phyloP scores from a whole-genome alignment of 2,888 invertebrate species.

The Lysandra coridon region DNA sequence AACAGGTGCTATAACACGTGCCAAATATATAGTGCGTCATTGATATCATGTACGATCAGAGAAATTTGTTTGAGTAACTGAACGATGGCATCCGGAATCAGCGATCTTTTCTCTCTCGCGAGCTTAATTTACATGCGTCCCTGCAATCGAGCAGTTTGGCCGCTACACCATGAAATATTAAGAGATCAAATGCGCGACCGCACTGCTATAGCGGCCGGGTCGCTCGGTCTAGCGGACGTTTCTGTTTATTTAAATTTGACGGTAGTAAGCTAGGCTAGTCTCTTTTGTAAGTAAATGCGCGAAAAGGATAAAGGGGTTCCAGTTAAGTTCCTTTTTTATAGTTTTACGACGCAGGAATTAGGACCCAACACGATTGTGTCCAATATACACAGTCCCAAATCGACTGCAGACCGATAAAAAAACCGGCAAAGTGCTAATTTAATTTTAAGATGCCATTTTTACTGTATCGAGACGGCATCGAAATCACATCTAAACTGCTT shows the following conservation, averaged over 20 bases:
- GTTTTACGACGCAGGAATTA: conserved; percentile 50
- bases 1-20: background rate
- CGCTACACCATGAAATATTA: too few relatives aligned
- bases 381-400: conserved; percentile 65
- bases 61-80: background rate
- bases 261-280: background rate
- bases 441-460: too few relatives aligned
- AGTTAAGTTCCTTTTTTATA: conserved; percentile 64
- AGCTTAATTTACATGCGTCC: too few relatives aligned
- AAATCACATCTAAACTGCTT: background rate
- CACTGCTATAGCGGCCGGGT: too few relatives aligned
- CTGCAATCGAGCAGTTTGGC: too few relatives aligned
- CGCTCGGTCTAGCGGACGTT: too few relatives aligned
- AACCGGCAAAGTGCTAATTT: background rate
- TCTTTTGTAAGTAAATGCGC: conserved; percentile 37
- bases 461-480: too few relatives aligned
- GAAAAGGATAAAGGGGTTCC: conserved; percentile 76
- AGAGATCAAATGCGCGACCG: too few relatives aligned
- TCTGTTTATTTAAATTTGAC: background rate
- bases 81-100: too few relatives aligned
- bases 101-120: too few relatives aligned
- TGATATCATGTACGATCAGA: background rate
- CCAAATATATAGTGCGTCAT: background rate
- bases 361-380: conserved; percentile 50
- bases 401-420: conserved; percentile 38